Conservation (phyloP, 1,140 invertebrate species). For the Lasioglossum albipes region DNA sequence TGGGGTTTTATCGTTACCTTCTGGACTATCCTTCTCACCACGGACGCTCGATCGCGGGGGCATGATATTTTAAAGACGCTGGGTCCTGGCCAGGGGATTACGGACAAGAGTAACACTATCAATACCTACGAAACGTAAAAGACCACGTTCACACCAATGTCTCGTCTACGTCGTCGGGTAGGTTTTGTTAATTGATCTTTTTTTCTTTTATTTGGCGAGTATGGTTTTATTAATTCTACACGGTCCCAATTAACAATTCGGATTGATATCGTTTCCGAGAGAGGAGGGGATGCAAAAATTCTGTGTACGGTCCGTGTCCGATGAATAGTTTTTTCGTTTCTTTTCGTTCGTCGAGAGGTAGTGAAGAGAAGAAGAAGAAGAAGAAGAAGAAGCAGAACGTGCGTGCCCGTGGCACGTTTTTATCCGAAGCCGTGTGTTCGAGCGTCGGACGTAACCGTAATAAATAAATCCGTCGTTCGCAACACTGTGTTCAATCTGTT, state of each 20-base stretch:
- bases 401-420: background rate
- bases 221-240: no score
- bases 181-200: no score
- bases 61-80: constrained; percentile 92
- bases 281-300: background rate
- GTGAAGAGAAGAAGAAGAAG: background rate
- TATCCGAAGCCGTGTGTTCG: no score
- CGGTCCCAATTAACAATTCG: no score
- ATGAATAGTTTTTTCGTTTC: background rate
- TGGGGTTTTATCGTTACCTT: constrained; percentile 80
- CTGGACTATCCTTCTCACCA: constrained; percentile 92
- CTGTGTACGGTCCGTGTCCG: background rate
- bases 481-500: no score
- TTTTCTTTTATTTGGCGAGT: no score
- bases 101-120: constrained; percentile 87
- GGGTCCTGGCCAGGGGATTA: constrained; percentile 93
- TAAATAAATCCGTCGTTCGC: no score
- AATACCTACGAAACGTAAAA: constrained; percentile 82
- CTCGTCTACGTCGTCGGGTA: no score
- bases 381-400: background rate
- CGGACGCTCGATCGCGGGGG: constrained; percentile 92
- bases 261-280: no score
- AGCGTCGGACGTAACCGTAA: no score
- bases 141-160: background rate
- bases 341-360: no score